Percentiles rank a stretch among this genome's conserved stretches.
phyloP scores from a whole-genome alignment of 2,888 invertebrate species.

The Ariolimax columbianus region DNA sequence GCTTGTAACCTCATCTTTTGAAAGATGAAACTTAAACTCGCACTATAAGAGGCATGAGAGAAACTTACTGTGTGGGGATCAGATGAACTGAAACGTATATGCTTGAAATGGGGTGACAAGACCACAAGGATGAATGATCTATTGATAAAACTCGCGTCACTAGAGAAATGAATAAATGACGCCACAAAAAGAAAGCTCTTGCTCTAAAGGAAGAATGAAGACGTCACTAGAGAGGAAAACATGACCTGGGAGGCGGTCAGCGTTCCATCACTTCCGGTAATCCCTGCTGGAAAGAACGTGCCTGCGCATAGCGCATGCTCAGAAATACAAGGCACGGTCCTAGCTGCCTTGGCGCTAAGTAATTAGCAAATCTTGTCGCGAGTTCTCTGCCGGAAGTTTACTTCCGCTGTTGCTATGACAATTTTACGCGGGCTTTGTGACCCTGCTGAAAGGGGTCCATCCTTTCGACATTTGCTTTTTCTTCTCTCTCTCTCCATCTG shows the following conservation, averaged over 20 bases:
- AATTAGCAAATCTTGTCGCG: constrained; percentile 49
- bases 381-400: constrained; percentile 42
- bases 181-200: background rate
- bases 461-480: background rate
- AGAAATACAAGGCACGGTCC: background rate
- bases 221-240: background rate
- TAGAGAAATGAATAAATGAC: background rate
- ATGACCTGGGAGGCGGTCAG: constrained; percentile 29
- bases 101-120: too few species aligned
- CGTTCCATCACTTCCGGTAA: constrained; percentile 39
- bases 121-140: too few species aligned
- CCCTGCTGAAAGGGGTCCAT: background rate
- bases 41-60: too few species aligned
- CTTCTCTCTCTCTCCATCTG: background rate
- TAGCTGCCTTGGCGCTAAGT: constrained; percentile 28
- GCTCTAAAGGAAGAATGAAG: background rate
- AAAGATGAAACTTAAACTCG: too few species aligned
- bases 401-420: constrained; percentile 51
- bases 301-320: constrained; percentile 37
- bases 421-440: constrained; percentile 33
- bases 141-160: background rate
- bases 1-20: too few species aligned
- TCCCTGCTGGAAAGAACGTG: constrained; percentile 37
- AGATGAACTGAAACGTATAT: too few species aligned
- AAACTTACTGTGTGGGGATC: too few species aligned